Base-by-base conservation (phyloP, 2,888 invertebrate genomes). In the Margaritifera margaritifera region DNA sequence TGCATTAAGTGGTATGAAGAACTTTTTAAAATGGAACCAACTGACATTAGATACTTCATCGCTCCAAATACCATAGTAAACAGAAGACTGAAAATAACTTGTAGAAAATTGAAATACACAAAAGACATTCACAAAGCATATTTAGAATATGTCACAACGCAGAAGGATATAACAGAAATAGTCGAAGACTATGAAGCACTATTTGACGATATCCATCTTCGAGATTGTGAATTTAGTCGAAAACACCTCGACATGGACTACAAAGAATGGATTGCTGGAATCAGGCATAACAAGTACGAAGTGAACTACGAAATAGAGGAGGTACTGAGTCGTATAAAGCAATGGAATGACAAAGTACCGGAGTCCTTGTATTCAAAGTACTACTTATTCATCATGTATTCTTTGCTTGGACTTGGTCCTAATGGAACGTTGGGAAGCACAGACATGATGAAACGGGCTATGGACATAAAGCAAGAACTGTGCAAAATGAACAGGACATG, bases 191-290 rank as follows among this genome's bases (percentile, higher is more conserved):
- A 72, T 56, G 75, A 79, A 56, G 68, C 64, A 27, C 75, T 69
- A 27, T 71, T 77, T 54, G 24, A 64, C n/a, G 69, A n/a, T 18
- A 53, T 22, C 11, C 42, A 53, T 8, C 62, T 57, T 31, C 31
- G 63, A 57, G 63, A 66, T 55, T 57, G 50, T n/a, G 55, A 59
- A 11, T 50, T 27, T 51, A 62, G 20, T 19, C 68, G 59, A 62
- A 57, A 62, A 11, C 56, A 58, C 24, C 62, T 78, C 2, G 78
- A 78, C 42, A 60, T 56, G 18, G 76, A 79, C 31, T 73, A 70
- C 50, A 59, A 63, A 22, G 76, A 79, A 62, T 79, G 79, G 79
- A 27, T 79, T 5, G 62, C 66, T 65, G 79, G 74, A 15, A 74
- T 79, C 5, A 27, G 79, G 31, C 71, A 72, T 54, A 54, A 59